Conservation (phyloP, 2,888 invertebrate species). For the Dasypogon diadema region DNA sequence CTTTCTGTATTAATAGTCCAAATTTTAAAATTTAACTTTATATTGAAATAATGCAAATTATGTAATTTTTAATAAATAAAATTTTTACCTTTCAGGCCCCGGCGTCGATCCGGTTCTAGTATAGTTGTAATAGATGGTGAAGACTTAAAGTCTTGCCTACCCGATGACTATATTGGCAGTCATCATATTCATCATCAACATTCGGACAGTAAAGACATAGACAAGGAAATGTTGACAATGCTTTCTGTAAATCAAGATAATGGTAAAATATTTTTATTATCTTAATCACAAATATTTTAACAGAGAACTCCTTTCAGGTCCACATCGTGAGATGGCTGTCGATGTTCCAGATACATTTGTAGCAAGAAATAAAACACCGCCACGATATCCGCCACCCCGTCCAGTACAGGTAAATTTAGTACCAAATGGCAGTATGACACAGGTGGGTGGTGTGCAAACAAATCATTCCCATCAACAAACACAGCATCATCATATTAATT, state of each 20-base stretch:
- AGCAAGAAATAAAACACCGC: constrained; percentile 90
- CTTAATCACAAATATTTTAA: not conserved
- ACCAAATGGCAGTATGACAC: constrained; percentile 55
- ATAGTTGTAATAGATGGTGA: constrained; percentile 85
- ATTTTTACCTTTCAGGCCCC: constrained; percentile 73
- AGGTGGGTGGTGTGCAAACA: constrained; percentile 58
- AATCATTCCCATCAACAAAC: constrained; percentile 58
- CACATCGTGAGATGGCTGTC: constrained; percentile 98
- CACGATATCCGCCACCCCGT: constrained; percentile 87
- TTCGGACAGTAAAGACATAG: constrained; percentile 69
- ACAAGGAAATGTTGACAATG: constrained; percentile 84
- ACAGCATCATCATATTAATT: constrained; percentile 58
- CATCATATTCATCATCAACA: constrained; percentile 70
- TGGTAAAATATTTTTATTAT: constrained; percentile 66
- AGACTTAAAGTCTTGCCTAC: constrained; percentile 72
- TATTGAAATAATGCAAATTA: too few species aligned
- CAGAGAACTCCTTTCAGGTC: constrained; percentile 77
- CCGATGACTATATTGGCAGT: constrained; percentile 71
- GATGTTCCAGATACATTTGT: constrained; percentile 97
- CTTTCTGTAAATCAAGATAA: constrained; percentile 76
- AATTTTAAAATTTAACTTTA: too few species aligned
- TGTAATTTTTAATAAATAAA: too few species aligned
- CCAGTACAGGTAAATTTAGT: constrained; percentile 71
- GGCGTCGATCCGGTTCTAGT: constrained; percentile 83
- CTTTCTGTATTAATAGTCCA: too few species aligned